Percentiles rank a stretch among this genome's conserved stretches.
These are phyloP conservation scores for Telmatochromis brachygnathus DNA, from an alignment of 2,113 vertebrate genomes.

Conservation along the genomic window DNA sequence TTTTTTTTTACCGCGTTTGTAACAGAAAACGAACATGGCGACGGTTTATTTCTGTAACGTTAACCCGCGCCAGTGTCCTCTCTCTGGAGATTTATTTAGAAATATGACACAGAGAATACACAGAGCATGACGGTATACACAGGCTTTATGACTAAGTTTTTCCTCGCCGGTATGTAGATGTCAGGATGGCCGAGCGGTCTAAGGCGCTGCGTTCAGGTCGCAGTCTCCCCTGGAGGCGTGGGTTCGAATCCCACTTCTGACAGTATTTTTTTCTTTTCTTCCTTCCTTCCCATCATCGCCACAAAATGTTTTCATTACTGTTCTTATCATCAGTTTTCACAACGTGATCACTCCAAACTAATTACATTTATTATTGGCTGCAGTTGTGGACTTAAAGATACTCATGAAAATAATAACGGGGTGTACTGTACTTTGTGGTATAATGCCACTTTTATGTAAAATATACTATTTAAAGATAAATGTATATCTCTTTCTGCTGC, in stretches of 20 bases:
- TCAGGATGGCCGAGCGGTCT: conserved; percentile 69
- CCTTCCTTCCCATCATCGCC: background rate
- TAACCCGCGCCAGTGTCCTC: background rate
- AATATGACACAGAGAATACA: background rate
- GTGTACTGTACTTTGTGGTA: background rate
- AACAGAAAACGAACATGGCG: background rate
- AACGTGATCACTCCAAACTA: background rate
- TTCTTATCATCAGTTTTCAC: background rate
- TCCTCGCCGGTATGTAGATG: accelerated
- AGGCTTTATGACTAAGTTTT: accelerated
- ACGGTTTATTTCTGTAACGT: too few relatives aligned
- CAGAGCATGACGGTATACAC: accelerated
- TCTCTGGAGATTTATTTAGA: background rate
- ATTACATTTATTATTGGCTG: background rate
- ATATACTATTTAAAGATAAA: background rate
- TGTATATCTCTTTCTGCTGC: background rate
- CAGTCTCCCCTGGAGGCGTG: conserved; percentile 71
- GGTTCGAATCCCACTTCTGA: conserved; percentile 74
- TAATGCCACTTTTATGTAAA: background rate
- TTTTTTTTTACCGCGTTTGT: background rate
- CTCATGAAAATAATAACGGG: background rate
- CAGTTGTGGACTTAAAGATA: background rate
- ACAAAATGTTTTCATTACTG: background rate
- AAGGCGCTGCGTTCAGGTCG: conserved; percentile 72
- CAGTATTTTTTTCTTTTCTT: background rate